Percentiles rank a stretch among this genome's conserved stretches.
Evolutionary conservation across 2,113 vertebrate species (phyloP).

Genomic region (Murina feae): DNA sequence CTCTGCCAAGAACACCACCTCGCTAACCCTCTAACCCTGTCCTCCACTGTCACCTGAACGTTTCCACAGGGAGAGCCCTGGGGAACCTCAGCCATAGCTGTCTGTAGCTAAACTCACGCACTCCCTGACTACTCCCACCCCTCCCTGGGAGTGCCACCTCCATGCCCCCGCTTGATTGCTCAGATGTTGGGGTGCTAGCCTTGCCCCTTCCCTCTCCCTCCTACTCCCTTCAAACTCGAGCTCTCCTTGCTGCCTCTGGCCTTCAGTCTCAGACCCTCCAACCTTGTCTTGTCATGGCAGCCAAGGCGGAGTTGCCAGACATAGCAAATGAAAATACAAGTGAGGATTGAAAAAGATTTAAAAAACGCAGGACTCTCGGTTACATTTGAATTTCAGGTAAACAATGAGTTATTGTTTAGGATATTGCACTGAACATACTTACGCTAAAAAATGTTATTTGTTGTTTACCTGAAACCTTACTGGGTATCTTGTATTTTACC

Average conservation of each 20-base stretch:
- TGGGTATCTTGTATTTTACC: not conserved
- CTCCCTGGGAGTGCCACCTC: not conserved
- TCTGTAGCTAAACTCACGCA: not conserved
- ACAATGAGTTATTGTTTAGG: not conserved
- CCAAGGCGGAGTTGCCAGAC: not conserved
- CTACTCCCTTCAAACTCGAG: not conserved
- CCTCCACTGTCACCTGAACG: not conserved
- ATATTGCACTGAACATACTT: not conserved
- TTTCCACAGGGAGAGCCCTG: not conserved
- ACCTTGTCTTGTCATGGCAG: not conserved
- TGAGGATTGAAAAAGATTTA: not conserved
- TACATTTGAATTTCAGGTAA: slow-evolving; percentile 23
- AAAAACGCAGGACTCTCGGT: not conserved
- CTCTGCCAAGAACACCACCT: not conserved
- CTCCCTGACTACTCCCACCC: not conserved
- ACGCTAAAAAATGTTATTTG: not conserved
- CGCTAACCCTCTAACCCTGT: not conserved
- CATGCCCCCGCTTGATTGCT: not conserved
- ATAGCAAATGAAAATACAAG: not conserved
- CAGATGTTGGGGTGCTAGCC: not conserved
- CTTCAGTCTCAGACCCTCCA: not conserved
- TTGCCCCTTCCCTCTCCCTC: not conserved
- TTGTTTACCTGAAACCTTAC: not conserved
- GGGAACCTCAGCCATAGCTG: not conserved
- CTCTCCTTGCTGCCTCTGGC: not conserved